Conservation (phyloP, 2,888 invertebrate species). For the Agrochola lota region DNA sequence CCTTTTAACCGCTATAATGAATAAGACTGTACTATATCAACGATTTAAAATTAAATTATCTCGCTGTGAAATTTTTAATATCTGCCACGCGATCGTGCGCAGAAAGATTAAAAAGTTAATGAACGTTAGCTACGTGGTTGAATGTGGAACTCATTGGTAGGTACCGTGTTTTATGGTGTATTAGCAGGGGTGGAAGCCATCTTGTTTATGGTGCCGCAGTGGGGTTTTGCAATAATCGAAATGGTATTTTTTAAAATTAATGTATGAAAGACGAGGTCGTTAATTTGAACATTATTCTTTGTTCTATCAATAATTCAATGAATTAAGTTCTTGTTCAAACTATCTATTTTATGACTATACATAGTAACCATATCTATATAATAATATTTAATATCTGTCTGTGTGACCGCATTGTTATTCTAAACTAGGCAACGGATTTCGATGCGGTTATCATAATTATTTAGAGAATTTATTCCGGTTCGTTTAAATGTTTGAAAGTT, state of each 20-base stretch:
- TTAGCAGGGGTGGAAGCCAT: not conserved
- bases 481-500: too few relatives aligned
- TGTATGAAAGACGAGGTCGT: not conserved
- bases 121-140: slow-evolving; percentile 37
- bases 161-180: slow-evolving; percentile 14
- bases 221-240: not conserved
- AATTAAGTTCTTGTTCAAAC: too few relatives aligned
- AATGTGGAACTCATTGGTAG: slow-evolving; percentile 33
- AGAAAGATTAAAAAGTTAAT: slow-evolving; percentile 58
- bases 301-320: not conserved
- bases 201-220: not conserved
- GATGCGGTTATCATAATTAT: too few relatives aligned
- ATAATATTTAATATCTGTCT: too few relatives aligned
- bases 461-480: too few relatives aligned
- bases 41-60: slow-evolving; percentile 54
- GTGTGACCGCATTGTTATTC: too few relatives aligned
- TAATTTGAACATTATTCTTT: not conserved
- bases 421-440: too few relatives aligned
- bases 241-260: not conserved
- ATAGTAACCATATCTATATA: too few relatives aligned
- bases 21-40: slow-evolving; percentile 23
- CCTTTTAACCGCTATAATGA: slow-evolving; percentile 10
- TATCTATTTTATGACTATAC: too few relatives aligned
- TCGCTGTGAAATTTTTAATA: slow-evolving; percentile 53
- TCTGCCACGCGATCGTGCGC: slow-evolving; percentile 39